phyloP scores from a whole-genome alignment of 2,888 invertebrate genomes.

The Laothoe populi region DNA sequence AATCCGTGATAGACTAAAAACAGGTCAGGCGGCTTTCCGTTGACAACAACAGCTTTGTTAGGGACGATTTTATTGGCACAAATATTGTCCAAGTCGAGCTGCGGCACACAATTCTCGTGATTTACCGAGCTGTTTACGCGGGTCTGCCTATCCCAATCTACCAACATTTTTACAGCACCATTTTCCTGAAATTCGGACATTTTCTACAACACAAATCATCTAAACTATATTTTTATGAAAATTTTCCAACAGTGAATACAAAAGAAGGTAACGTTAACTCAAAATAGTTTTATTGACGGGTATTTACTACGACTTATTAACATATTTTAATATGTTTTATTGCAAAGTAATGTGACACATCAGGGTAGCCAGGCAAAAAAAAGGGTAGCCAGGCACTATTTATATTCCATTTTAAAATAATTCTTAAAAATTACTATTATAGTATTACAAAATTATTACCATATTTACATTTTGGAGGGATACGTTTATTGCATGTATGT shows the following conservation, averaged over 20 bases:
- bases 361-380: too few relatives aligned
- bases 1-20: slow-evolving; percentile 71
- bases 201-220: slow-evolving; percentile 70
- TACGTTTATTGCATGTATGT: too few relatives aligned
- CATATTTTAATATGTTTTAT: too few relatives aligned
- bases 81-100: slow-evolving; percentile 80
- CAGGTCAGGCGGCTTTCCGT: slow-evolving; percentile 74
- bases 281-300: neutral
- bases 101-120: slow-evolving; percentile 74
- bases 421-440: too few relatives aligned
- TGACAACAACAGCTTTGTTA: slow-evolving; percentile 83
- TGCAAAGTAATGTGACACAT: too few relatives aligned
- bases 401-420: too few relatives aligned
- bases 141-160: slow-evolving; percentile 67
- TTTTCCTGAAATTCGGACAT: slow-evolving; percentile 67
- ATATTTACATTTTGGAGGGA: too few relatives aligned
- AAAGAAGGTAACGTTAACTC: slow-evolving; percentile 7
- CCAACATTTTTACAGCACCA: slow-evolving; percentile 73
- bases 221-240: slow-evolving; percentile 68
- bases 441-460: too few relatives aligned
- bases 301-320: too few relatives aligned
- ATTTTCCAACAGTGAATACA: slow-evolving; percentile 44
- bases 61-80: slow-evolving; percentile 81
- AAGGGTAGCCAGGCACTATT: too few relatives aligned
- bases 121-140: slow-evolving; percentile 82